Evolutionary conservation across 2,888 invertebrate species (phyloP), one percentile per base, ranked within the genome.

Genomic region (Allophyes oxyacanthae): DNA sequence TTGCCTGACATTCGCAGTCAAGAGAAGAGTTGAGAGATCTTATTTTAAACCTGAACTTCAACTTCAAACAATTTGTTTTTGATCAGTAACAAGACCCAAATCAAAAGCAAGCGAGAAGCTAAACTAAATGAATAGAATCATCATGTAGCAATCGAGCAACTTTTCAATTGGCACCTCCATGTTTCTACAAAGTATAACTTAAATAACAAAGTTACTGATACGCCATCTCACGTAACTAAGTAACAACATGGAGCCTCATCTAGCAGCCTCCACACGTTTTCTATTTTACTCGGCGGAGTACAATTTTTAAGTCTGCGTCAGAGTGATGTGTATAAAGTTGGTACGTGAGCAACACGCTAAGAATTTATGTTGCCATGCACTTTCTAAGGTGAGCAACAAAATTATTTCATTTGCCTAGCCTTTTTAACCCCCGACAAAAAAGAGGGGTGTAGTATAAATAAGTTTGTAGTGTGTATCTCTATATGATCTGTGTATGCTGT

Each of bases 291-390:
- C 75, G 49, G 75, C 69, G 72, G 68, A 64, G 74, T 79, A 79
- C 81, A 81, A 81, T 84, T 84, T 84, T 84, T 84, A 82, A 83
- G 79, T 81, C 77, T 69, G 64, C 69, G 72, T 69, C 79, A 72
- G 72, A 78, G 75, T 79, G 83, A 83, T 78, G 80, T 82, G 77
- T 80, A 78, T 82, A 78, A 83, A 81, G 75, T 76, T 74, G 32
- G 73, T 65, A 81, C 77, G 79, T 78, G 83, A 64, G 65, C 53
- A 49, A 64, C 64, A 64, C 59, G 54, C 56, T 60, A 43, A 14
- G 50, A 62, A 56, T 75, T 64, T 58, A 65, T 61, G 59, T 61
- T 58, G 26, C 49, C 51, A 48, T 73, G 71, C 63, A 71, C 56
- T 76, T 63, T 65, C 33, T 50, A 14, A 42, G 45, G 36, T 49